phyloP scores from a whole-genome alignment of 2,888 invertebrate species.

The Brenthis ino region DNA sequence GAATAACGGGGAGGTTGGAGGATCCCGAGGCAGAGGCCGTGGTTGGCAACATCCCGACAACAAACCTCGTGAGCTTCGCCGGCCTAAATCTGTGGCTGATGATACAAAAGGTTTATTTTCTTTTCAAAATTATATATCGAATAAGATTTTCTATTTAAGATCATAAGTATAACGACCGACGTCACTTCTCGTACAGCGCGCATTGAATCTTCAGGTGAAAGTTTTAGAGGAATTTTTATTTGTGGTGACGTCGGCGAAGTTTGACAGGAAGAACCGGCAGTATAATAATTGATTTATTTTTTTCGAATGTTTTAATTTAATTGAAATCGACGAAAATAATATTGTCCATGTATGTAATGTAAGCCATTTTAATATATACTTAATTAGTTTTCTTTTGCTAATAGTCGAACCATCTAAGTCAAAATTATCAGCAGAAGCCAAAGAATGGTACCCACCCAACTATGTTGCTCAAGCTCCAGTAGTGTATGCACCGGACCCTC shows the following conservation, averaged over 20 bases:
- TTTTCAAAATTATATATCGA: background rate
- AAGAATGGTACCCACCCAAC: constrained; percentile 83
- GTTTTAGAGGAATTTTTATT: constrained; percentile 69
- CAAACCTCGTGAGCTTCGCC: constrained; percentile 74
- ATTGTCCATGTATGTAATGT: background rate
- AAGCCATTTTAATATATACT: background rate
- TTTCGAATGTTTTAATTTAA: background rate
- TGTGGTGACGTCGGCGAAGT: constrained; percentile 70
- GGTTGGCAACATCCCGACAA: constrained; percentile 76
- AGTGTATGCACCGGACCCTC: constrained; percentile 60
- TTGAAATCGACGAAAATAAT: background rate
- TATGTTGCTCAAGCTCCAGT: constrained; percentile 66
- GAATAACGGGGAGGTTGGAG: constrained; percentile 80
- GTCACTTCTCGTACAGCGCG: constrained; percentile 51
- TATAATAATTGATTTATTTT: constrained; percentile 18
- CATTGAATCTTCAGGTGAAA: constrained; percentile 68
- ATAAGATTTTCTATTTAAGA: background rate
- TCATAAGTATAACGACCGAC: constrained; percentile 36
- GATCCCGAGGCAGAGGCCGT: constrained; percentile 77
- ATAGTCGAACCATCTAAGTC: constrained; percentile 69
- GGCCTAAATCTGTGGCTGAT: constrained; percentile 64
- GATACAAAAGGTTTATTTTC: constrained; percentile 62
- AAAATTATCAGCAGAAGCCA: constrained; percentile 81
- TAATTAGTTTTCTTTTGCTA: background rate
- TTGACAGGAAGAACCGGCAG: constrained; percentile 58